These are phyloP conservation scores for Engraulis encrasicolus DNA, from an alignment of 2,113 vertebrate genomes.

Conservation along the genomic window DNA sequence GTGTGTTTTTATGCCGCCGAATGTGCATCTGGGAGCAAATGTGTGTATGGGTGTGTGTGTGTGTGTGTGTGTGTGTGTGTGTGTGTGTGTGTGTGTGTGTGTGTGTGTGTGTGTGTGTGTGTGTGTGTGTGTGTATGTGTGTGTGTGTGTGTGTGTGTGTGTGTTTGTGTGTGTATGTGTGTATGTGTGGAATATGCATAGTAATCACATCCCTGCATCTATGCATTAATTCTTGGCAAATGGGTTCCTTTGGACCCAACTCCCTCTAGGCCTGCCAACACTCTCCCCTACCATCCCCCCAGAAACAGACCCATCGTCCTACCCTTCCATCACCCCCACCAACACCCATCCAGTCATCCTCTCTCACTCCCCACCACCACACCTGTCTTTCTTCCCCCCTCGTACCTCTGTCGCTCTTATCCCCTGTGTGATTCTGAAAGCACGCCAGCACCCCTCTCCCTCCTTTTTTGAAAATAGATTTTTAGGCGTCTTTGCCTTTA, in stretches of 20 bases:
- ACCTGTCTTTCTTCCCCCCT: too few relatives aligned
- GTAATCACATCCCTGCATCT: neutral
- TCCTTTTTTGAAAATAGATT: too few relatives aligned
- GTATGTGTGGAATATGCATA: neutral
- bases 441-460: too few relatives aligned
- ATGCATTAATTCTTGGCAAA: conserved; percentile 2
- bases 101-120: neutral
- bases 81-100: neutral
- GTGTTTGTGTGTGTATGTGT: neutral
- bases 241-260: neutral
- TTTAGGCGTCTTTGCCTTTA: too few relatives aligned
- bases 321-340: neutral
- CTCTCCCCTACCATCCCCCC: neutral
- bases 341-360: neutral
- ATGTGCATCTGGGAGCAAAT: too few relatives aligned
- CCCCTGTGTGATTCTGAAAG: too few relatives aligned
- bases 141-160: conserved; percentile 2
- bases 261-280: neutral
- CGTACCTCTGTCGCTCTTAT: too few relatives aligned
- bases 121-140: neutral
- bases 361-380: neutral
- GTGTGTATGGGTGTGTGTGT: neutral
- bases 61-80: neutral
- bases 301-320: neutral
- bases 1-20: too few relatives aligned